A percentile compares a stretch with the other conserved stretches of the same genome.
These are phyloP conservation scores for Scelioninae gen. 2 DNA, from an alignment of 2,888 invertebrate genomes.

Conservation along the genomic window DNA sequence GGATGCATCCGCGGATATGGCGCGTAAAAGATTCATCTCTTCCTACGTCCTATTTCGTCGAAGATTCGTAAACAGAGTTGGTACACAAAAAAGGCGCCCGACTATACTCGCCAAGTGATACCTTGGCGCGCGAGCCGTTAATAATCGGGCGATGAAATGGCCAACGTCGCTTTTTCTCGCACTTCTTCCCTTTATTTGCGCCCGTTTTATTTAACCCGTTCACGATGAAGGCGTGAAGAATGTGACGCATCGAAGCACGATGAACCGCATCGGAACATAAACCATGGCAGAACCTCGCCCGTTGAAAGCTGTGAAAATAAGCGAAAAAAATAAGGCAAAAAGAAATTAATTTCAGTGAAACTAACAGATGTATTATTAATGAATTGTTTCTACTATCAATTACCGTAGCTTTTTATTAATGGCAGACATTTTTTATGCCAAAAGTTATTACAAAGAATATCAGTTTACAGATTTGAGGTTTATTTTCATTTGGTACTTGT, in stretches of 20 bases:
- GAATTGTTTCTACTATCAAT: neutral
- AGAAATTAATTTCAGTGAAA: neutral
- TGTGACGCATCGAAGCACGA: conserved; percentile 41
- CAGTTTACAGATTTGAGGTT: no score
- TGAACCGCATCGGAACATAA: conserved; percentile 41
- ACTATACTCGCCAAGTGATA: conserved; percentile 30
- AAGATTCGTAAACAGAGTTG: conserved; percentile 19
- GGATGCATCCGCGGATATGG: conserved; percentile 57
- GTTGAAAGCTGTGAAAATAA: conserved; percentile 13
- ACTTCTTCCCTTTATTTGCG: conserved; percentile 45
- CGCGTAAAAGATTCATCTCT: conserved; percentile 62
- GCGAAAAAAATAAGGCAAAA: neutral
- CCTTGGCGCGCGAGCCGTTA: conserved; percentile 42
- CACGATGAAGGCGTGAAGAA: conserved; percentile 45
- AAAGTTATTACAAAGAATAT: no score
- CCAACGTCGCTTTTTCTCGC: conserved; percentile 42
- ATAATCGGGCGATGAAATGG: conserved; percentile 53
- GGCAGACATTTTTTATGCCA: no score
- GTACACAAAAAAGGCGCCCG: conserved; percentile 4
- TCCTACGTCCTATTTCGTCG: conserved; percentile 53
- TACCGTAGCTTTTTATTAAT: neutral
- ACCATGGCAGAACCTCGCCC: conserved; percentile 13
- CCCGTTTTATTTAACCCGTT: conserved; percentile 40
- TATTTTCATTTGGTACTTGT: no score
- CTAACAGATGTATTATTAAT: neutral